Conservation (phyloP, 2,797 vertebrate genomes). For the Cossypha caffra region DNA sequence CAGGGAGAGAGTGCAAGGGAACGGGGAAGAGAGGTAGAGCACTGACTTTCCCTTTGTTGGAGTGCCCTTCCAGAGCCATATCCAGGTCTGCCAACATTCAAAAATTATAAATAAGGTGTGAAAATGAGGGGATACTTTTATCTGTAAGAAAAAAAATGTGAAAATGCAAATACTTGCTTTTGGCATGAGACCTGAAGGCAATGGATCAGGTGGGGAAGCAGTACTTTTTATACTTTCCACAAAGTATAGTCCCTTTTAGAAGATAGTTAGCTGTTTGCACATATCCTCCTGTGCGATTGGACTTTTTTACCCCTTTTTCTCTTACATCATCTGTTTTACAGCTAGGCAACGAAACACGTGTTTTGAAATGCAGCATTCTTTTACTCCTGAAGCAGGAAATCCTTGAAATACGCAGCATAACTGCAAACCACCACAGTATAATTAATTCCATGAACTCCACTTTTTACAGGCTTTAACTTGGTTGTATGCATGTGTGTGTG, state of each 20-base stretch:
- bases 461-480: neutral
- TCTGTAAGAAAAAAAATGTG: neutral
- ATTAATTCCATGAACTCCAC: neutral
- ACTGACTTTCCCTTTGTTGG: neutral
- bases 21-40: neutral
- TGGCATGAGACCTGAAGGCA: neutral
- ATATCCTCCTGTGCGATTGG: neutral
- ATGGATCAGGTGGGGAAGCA: neutral
- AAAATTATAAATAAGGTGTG: neutral
- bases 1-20: neutral
- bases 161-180: neutral
- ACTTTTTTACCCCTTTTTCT: neutral
- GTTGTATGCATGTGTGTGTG: fast-evolving
- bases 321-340: neutral
- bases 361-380: neutral
- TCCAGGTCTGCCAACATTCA: neutral
- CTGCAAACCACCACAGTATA: neutral
- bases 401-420: neutral
- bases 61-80: neutral
- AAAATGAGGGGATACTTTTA: neutral
- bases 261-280: neutral
- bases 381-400: neutral
- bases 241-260: neutral
- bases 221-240: neutral
- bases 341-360: neutral